Conservation (phyloP, 1,140 invertebrate species). For the Stenopsyche tienmushanensis region DNA sequence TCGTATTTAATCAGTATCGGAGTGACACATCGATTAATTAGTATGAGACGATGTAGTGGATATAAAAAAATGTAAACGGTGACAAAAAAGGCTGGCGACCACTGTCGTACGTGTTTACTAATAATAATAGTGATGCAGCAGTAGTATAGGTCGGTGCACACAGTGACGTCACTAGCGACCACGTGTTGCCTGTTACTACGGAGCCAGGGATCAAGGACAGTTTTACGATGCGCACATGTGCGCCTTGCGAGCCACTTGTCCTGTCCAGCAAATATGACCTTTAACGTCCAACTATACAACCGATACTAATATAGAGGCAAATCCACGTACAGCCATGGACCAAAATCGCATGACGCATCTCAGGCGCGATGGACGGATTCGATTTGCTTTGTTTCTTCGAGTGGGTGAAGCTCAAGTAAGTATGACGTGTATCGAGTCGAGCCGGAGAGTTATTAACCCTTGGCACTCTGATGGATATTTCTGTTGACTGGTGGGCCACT, state of each 20-base stretch:
- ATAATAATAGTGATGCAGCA: neutral
- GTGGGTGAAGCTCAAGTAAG: conserved; percentile 8
- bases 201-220: conserved; percentile 40
- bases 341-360: neutral
- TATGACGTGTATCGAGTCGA: conserved; percentile 8
- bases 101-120: neutral
- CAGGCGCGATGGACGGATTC: too few species aligned
- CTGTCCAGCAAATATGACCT: neutral
- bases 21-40: too few species aligned
- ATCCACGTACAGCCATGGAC: neutral
- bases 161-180: conserved; percentile 37
- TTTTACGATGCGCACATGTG: conserved; percentile 42
- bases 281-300: too few species aligned
- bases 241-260: conserved; percentile 1
- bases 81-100: conserved; percentile 14
- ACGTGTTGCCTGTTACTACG: conserved; percentile 40
- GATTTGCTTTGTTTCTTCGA: conserved; percentile 21
- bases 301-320: too few species aligned
- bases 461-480: too few species aligned
- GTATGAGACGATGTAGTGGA: too few species aligned
- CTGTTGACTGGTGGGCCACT: too few species aligned
- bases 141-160: conserved; percentile 18
- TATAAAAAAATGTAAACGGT: too few species aligned
- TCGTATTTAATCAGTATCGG: too few species aligned
- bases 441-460: neutral